These are phyloP conservation scores for Jacana jacana DNA, from an alignment of 2,113 vertebrate genomes.

Conservation along the genomic window DNA sequence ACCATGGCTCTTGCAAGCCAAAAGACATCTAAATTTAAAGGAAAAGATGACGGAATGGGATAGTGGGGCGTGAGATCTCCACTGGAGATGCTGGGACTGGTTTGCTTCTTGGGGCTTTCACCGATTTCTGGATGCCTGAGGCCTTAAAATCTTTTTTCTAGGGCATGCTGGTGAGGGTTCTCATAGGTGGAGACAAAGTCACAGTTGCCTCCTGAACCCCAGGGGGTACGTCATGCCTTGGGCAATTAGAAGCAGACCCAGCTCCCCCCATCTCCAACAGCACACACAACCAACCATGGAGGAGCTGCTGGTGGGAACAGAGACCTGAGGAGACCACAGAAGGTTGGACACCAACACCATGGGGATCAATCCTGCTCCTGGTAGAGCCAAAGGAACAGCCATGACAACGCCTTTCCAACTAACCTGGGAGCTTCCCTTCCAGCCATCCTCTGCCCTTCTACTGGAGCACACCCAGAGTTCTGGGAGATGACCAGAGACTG, in stretches of 20 bases:
- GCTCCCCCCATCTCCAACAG: rapidly evolving
- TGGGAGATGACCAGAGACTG: background rate
- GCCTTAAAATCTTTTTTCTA: background rate
- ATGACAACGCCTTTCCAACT: background rate
- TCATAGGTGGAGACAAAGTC: rapidly evolving
- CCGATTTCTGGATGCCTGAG: background rate
- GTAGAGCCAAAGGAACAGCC: background rate
- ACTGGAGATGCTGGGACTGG: background rate
- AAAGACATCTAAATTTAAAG: background rate
- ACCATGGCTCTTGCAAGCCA: background rate
- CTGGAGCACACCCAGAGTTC: rapidly evolving
- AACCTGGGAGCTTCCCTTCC: background rate
- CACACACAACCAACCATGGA: rapidly evolving
- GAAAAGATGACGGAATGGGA: background rate
- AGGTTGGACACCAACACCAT: background rate
- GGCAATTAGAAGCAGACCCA: background rate
- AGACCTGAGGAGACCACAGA: background rate
- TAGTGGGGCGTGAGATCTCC: rapidly evolving
- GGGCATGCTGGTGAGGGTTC: rapidly evolving
- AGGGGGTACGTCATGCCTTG: rapidly evolving
- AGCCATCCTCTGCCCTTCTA: background rate
- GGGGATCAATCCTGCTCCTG: background rate
- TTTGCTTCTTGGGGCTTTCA: background rate
- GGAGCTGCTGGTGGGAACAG: background rate
- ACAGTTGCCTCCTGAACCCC: rapidly evolving